Base-by-base conservation (phyloP, 2,797 vertebrate species). In the Odontamblyopus lacepedii region DNA sequence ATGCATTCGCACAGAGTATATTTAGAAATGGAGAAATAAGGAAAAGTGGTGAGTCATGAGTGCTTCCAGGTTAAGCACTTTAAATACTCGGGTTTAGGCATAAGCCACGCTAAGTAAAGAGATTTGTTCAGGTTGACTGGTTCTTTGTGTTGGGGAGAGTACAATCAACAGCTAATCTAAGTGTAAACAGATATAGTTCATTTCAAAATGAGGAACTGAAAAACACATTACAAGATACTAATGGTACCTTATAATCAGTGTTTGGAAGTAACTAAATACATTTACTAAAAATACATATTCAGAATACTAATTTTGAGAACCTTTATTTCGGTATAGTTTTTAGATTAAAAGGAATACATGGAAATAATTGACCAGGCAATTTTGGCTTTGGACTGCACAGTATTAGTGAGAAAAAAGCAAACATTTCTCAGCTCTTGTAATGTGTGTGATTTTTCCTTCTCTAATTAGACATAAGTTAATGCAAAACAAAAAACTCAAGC, bases 81-180 rank as follows among this genome's bases (percentile, higher is more conserved):
- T 63, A 51, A 80, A 72, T 29, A 82, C 55, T 27, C 78, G 80
- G 76, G 75, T 69, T 80, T 67, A 63, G 80, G 75, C 59, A 70
- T 81, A 84, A 88, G 74, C 81, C 65, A 72, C 30, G 67, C 67
- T 38, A 70, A 70, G 55, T 68, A 51, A 57, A 67, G 56, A 83
- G 59, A 73, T 80, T 80, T 61, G 80, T 70, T 74, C 23, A 76
- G 70, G 41, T 44, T 82, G 74, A 88, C 87, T 77, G 72, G 48
- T 60, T 70, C 68, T 44, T 81, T 84, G 70, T 88, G 56, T 44
- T 27, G 57, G 62, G 26, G 51, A 57, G 53, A 12, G 30, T 63
- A 73, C 12, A 26, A 38, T 72, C 61, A 13, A 16, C 30, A 11
- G 16, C 11, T 41, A 26, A 15, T 41, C 35, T 4, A n/a, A 64